Evolutionary conservation across 1,140 invertebrate species (phyloP), one percentile per base, ranked within the genome.

Genomic region (Caenorhabditis latens): DNA sequence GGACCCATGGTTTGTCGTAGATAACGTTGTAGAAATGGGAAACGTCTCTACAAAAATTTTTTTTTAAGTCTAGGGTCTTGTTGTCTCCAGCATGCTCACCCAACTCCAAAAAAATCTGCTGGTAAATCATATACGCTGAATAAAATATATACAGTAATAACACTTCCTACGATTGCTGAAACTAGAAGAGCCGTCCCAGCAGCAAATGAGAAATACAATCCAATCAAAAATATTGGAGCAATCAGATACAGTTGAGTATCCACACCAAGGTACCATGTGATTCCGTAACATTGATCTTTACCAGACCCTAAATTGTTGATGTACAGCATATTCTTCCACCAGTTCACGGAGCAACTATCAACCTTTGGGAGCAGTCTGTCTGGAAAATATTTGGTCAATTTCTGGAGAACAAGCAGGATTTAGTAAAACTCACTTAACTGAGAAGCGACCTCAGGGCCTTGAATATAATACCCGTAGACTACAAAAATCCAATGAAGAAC

Each of bases 401-500:
- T 32, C 32, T 32, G 0, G 32, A 32, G 2, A 32, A 32, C 32
- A 2, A 32, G 32, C 1, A 32, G 32, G 32, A 32, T 32, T 32
- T 2, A 32, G 32, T 32, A 58, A 63, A 63, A 63, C 55, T 58
- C 48, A 67, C 46, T 67, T 5, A 75, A 46, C 24, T 43, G 83
- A 61, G 61, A 85, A 43, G 63, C 79, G 0, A 65, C 65, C 32
- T 32, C 48, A 21, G 86, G 71, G 0, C 71, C 71, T 24, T 79
- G 71, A 24, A 79, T 79, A 53, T 79, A 79, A 19, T 79, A 79
- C 11, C 71, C 71, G 14, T 84, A 84, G 7, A 67, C 82, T 24
- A 85, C 84, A n/a, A 65, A 58, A 87, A 87, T 46, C 82, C 86
- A 40, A 87, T 87, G n/a, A 87, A 84, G 4, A 87, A 32, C 61